Conservation (phyloP, 2,113 vertebrate genomes). For the Megaceryle maxima region DNA sequence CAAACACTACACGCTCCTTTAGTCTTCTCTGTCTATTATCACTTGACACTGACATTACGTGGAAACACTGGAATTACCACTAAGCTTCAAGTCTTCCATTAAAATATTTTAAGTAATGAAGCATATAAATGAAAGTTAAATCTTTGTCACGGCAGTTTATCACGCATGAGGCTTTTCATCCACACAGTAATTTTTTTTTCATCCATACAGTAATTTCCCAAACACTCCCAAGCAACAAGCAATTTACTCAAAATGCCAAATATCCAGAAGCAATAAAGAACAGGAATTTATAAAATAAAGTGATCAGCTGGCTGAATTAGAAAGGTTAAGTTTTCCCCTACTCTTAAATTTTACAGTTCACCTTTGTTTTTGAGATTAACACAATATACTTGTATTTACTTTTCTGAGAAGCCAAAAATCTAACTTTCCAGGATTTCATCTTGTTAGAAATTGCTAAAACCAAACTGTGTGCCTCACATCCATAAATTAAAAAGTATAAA, state of each 20-base stretch:
- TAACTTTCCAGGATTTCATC: not conserved
- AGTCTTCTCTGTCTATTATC: not conserved
- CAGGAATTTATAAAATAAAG: not conserved
- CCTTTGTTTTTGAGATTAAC: not conserved
- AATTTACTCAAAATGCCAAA: slow-evolving; percentile 26
- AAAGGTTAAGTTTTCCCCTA: not conserved
- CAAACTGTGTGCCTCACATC: not conserved
- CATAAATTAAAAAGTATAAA: slow-evolving; percentile 18
- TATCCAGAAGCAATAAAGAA: not conserved
- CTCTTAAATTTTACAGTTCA: not conserved
- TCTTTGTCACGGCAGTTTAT: slow-evolving; percentile 38
- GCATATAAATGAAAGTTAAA: slow-evolving; percentile 39
- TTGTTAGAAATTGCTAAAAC: not conserved
- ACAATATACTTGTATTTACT: not conserved
- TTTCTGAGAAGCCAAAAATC: not conserved
- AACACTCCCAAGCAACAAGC: not conserved
- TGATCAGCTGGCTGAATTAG: not conserved
- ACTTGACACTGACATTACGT: not conserved
- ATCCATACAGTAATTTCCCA: slow-evolving; percentile 14
- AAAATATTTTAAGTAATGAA: slow-evolving; percentile 15
- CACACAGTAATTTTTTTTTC: not conserved
- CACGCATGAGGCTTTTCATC: not conserved
- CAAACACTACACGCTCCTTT: not conserved
- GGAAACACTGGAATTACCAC: not conserved
- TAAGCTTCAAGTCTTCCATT: not conserved